Percentiles rank a stretch among this genome's conserved stretches.
These are phyloP conservation scores for Notothenia coriiceps DNA, from an alignment of 2,113 vertebrate genomes.

Conservation along the genomic window DNA sequence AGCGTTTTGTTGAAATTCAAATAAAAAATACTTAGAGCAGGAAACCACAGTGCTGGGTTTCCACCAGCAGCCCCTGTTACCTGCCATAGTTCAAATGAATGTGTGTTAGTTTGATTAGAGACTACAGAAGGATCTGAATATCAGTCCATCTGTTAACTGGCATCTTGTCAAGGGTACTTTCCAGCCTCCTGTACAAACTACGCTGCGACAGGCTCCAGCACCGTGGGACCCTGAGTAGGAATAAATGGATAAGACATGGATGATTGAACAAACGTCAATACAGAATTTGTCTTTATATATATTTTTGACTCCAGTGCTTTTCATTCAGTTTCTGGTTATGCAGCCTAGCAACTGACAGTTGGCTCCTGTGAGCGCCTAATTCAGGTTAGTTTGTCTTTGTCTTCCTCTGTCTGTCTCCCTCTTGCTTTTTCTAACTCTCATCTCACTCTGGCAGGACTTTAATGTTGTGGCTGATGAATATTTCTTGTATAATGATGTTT, in stretches of 20 bases:
- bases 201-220: conserved; percentile 49
- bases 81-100: conserved; percentile 24
- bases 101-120: conserved; percentile 13
- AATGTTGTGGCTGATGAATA: conserved; percentile 41
- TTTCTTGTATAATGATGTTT: conserved; percentile 21
- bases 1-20: neutral
- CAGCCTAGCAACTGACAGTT: conserved; percentile 55
- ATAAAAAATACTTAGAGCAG: neutral
- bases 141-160: conserved; percentile 55
- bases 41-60: conserved; percentile 19
- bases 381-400: conserved; percentile 35
- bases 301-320: conserved; percentile 46
- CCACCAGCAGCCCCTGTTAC: conserved; percentile 16
- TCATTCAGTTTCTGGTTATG: conserved; percentile 36
- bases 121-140: conserved; percentile 36
- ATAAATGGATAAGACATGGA: conserved; percentile 42
- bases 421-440: conserved; percentile 22
- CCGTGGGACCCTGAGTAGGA: conserved; percentile 43
- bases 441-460: conserved; percentile 41
- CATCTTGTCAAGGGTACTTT: conserved; percentile 58
- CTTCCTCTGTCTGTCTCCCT: conserved; percentile 10
- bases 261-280: conserved; percentile 51
- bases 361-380: conserved; percentile 31
- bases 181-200: conserved; percentile 35
- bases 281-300: conserved; percentile 47